These are phyloP conservation scores for Leptopilina syphax DNA, from an alignment of 2,888 invertebrate species.

Conservation along the genomic window DNA sequence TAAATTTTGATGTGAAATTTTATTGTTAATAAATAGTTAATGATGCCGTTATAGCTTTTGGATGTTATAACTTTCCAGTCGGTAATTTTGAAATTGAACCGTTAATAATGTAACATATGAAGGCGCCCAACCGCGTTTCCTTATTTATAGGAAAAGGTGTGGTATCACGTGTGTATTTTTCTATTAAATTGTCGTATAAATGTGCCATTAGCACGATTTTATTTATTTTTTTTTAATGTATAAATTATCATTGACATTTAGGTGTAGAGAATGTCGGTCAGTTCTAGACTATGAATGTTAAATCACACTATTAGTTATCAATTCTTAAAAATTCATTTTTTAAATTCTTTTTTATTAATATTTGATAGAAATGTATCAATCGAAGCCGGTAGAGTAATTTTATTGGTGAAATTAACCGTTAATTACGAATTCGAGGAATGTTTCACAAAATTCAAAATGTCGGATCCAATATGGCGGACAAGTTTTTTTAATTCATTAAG, in stretches of 20 bases:
- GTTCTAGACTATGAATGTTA: no score
- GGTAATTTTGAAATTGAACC: not conserved
- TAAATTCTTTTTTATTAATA: no score
- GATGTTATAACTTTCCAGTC: not conserved
- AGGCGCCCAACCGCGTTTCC: constrained; percentile 25
- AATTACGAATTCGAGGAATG: no score
- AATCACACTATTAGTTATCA: no score
- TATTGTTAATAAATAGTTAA: constrained; percentile 6
- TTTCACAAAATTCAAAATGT: no score
- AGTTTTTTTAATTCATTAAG: no score
- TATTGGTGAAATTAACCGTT: no score
- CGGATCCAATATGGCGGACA: no score
- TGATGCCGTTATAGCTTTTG: not conserved
- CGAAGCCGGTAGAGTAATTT: no score
- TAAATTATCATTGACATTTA: not conserved
- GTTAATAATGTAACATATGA: constrained; percentile 26
- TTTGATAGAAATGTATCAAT: no score
- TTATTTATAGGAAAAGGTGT: constrained; percentile 36
- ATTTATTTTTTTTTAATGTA: not conserved
- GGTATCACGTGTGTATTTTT: constrained; percentile 12
- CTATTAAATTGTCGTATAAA: constrained; percentile 15
- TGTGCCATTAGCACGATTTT: not conserved
- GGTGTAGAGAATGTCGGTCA: not conserved
- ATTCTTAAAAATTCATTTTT: no score
- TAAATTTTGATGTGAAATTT: not conserved